phyloP scores from a whole-genome alignment of 2,797 vertebrate genomes.

The Petrocephalus sullivani region DNA sequence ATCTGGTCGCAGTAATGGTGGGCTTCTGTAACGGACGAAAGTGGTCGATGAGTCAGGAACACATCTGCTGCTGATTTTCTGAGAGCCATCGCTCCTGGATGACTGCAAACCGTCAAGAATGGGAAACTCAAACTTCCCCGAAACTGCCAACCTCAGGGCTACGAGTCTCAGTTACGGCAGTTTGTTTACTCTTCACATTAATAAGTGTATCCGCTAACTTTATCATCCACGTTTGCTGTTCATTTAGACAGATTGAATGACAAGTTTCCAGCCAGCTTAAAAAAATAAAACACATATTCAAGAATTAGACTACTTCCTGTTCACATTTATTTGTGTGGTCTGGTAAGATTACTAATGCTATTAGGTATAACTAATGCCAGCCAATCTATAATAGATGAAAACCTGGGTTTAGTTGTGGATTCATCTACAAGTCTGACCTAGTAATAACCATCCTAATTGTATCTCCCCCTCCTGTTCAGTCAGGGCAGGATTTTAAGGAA shows the following conservation, averaged over 20 bases:
- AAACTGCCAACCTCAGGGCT: background rate
- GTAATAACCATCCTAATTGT: background rate
- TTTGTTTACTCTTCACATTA: background rate
- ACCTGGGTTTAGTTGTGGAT: background rate
- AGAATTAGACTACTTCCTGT: background rate
- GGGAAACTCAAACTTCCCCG: background rate
- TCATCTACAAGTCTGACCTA: background rate
- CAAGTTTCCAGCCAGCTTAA: background rate
- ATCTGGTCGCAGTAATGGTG: conserved; percentile 10
- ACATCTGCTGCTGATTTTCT: conserved; percentile 16
- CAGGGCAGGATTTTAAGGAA: background rate
- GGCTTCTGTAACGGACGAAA: conserved; percentile 5
- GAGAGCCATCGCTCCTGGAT: background rate
- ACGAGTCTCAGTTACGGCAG: background rate
- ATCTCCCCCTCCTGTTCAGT: background rate
- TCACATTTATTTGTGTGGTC: background rate
- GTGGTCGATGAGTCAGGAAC: background rate
- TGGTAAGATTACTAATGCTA: background rate
- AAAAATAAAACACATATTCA: too few relatives aligned
- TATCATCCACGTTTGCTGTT: background rate
- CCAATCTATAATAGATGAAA: background rate
- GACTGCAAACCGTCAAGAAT: background rate
- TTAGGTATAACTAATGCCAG: background rate
- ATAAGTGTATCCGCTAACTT: background rate
- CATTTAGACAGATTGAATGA: background rate